A percentile compares a stretch with the other conserved stretches of the same genome.
Conservation (phyloP, 30 jellyfish, hydroid and myxozoan genomes). For the Hydra vulgaris region DNA sequence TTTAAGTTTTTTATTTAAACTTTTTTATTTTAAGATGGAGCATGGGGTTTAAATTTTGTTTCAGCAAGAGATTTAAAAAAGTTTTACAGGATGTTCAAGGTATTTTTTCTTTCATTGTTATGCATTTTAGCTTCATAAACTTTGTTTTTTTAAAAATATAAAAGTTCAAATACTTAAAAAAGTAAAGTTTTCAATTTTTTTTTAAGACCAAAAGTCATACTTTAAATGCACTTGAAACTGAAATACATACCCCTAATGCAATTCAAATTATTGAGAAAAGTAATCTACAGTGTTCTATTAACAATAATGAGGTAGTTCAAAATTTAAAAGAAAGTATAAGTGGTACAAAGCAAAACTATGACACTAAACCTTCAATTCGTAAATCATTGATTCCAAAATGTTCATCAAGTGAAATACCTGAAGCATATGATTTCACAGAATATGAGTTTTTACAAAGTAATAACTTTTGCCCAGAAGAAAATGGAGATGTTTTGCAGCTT, state of each 20-base stretch:
- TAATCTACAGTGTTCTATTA: not conserved
- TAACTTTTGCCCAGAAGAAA: slow-evolving; percentile 3
- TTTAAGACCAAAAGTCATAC: not conserved
- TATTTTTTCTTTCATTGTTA: slow-evolving; percentile 11
- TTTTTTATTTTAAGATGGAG: slow-evolving; percentile 55
- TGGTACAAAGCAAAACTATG: not conserved
- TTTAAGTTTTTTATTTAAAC: no score
- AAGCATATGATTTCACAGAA: slow-evolving; percentile 74
- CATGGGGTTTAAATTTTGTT: slow-evolving; percentile 95
- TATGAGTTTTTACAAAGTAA: slow-evolving; percentile 48
- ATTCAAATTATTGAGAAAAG: not conserved
- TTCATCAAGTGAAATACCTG: slow-evolving; percentile 18
- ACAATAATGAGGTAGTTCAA: not conserved
- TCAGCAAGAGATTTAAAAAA: slow-evolving; percentile 72
- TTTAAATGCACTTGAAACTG: no score
- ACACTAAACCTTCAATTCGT: slow-evolving; percentile 25
- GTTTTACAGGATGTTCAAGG: slow-evolving; percentile 43
- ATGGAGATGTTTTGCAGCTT: slow-evolving; percentile 18
- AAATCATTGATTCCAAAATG: slow-evolving; percentile 1
- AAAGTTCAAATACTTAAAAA: no score
- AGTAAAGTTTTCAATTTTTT: no score
- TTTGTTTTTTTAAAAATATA: no score
- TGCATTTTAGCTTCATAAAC: no score
- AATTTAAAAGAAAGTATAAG: not conserved
- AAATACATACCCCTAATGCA: no score